Base-by-base conservation (phyloP, 1,140 invertebrate genomes). In the Danaus melanippus region DNA sequence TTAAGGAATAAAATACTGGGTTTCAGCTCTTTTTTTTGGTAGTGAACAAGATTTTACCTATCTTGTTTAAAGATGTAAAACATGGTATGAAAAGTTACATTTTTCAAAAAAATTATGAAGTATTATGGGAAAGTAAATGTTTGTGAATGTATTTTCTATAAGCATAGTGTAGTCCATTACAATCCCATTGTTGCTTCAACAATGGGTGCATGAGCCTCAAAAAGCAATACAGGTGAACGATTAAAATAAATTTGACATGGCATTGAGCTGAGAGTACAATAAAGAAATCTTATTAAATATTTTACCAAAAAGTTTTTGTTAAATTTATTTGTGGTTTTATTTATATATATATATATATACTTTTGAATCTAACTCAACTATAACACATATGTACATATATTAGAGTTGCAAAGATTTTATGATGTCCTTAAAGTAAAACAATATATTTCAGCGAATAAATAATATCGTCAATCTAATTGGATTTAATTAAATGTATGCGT, bases 101-200 rank as follows among this genome's bases (percentile, higher is more conserved):
- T 43, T 52, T 50, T 50, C 43, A 42, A 11, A 2, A 10, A 50
- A 7, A 10, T 50, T 12, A 10, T 50, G 5, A 50, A 39, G 48
- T 50, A 32, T 12, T 46, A 46, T 12, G 44, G 10, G 1, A 12
- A 9, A 10, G 9, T 47, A 9, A 17, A 21, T 17, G 15, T 17
- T 21, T 9, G 46, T 47, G 15, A 9, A 12, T 43, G 17, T 42
- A 46, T 39, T 12, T 39, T 50, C 46, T 56, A 39, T 8, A 17
- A 17, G 7, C 11, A 44, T 58, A 58, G 53, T 58, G 46, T 47
- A 58, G 48, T 53, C 56, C 42, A 58, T 53, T 58, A 53, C 46
- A 43, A 17, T 11, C 54, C 15, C 48, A 32, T 58, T 58, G 50
- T 57, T 57, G 48, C 39, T 51, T 50, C 55, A 57, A 51, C 55